Evolutionary conservation across 2,797 vertebrate species (phyloP).

Genomic region (Orestias chungarensis): DNA sequence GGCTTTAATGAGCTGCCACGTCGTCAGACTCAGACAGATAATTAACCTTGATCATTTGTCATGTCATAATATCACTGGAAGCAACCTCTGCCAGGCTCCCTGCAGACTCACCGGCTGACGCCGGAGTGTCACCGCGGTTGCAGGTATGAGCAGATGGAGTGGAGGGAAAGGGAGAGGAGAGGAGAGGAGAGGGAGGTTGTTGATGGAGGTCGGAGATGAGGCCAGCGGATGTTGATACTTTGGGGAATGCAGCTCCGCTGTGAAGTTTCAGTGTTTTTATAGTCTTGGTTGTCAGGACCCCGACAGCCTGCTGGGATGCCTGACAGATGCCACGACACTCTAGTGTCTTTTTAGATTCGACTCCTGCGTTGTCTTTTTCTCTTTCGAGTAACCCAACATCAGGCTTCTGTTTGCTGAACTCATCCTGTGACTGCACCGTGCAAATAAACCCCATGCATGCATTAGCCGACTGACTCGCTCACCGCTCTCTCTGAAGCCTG

Average conservation of each 20-base stretch:
- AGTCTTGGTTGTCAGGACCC: constrained; percentile 33
- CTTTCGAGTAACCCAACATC: constrained; percentile 3
- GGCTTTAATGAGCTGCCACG: constrained; percentile 52
- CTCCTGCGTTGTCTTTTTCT: constrained; percentile 10
- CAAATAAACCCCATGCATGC: constrained; percentile 50
- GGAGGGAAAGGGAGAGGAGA: constrained; percentile 20
- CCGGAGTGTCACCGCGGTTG: constrained; percentile 15
- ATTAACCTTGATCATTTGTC: constrained; percentile 58
- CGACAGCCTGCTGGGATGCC: constrained; percentile 20
- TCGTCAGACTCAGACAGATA: constrained; percentile 35
- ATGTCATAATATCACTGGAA: constrained; percentile 29
- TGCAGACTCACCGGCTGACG: constrained; percentile 21
- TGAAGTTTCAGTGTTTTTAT: constrained; percentile 67
- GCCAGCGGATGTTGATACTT: constrained; percentile 67
- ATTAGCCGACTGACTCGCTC: constrained; percentile 12
- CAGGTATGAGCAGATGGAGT: constrained; percentile 44
- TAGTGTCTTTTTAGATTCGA: constrained; percentile 23
- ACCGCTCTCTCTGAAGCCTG: constrained; percentile 14
- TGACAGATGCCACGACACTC: constrained; percentile 25
- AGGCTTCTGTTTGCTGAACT: constrained; percentile 7
- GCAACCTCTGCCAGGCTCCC: constrained; percentile 1
- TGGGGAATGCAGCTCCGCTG: constrained; percentile 53
- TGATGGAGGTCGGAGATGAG: constrained; percentile 64
- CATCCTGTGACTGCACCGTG: constrained; percentile 42
- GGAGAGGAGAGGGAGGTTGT: constrained; percentile 27